Base-by-base conservation (phyloP, 92 coral and sea anemone genomes). In the Plumapathes pennacea region DNA sequence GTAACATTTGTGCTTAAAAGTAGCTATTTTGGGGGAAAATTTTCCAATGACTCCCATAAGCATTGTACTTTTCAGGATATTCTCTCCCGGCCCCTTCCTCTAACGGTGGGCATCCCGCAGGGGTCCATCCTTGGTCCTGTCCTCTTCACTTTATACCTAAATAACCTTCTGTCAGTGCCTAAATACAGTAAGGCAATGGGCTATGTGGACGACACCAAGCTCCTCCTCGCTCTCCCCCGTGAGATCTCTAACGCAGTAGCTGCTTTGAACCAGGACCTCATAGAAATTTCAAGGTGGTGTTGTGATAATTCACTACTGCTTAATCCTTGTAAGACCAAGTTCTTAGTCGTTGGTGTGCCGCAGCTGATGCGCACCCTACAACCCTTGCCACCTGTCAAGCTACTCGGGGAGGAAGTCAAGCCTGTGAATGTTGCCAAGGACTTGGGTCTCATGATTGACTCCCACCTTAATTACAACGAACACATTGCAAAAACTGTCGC, bases 351-450 rank as follows among this genome's bases (percentile, higher is more conserved):
- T 15, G 69, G 69, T 27, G 43, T 61, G 30, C 69, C 56, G 4
- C 69, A 61, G 10, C 53, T 31, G 9, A 41, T 47, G 48, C 36
- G 36, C 17, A 58, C 32, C 9, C 39, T 58, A 46, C 48, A 25
- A 19, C 5, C 45, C 9, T 45, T 13, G 56, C 13, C n/a, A n/a
- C n/a, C 25, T 28, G 4, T 12, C 47, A 23, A 9, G 31, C 22
- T 41, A 15, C 24, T 57, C 22, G 62, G 62, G 15, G 33, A 54
- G 62, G 62, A 59, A 36, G 31, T 61, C 15, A 32, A 45, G 15
- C 71, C 71, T 6, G 71, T 46, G 2, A 11, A 44, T 63, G 71
- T 63, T 4, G 71, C 71, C 20, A 63, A 37, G 36, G 71, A 49
- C 21, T 19, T 63, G 30, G 71, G 49, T 8, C 29, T 50, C 38